A percentile compares a stretch with the other conserved stretches of the same genome.
phyloP scores from a whole-genome alignment of 2,888 invertebrate species.

The Diabrotica balteata region DNA sequence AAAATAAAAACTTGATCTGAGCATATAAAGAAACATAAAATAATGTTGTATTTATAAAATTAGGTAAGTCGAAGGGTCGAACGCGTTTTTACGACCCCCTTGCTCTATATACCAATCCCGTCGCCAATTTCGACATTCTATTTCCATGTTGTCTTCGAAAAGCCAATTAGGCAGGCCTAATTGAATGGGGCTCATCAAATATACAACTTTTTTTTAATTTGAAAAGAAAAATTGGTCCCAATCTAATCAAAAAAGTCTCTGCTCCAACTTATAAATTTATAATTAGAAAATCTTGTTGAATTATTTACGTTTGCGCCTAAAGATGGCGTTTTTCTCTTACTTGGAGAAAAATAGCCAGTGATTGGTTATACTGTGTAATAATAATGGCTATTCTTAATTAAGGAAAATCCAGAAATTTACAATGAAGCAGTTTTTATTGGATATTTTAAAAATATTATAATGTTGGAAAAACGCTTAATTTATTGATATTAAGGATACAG shows the following conservation, averaged over 20 bases:
- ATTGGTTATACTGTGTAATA: no score
- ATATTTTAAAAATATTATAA: no score
- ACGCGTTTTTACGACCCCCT: neutral
- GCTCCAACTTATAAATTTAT: constrained; percentile 53
- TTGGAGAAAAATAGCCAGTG: no score
- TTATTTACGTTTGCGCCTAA: constrained; percentile 35
- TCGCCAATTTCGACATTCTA: constrained; percentile 6
- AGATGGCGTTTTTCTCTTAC: constrained; percentile 3
- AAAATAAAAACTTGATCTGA: no score
- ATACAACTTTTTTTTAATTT: constrained; percentile 57
- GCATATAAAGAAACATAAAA: no score
- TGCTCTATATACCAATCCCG: constrained; percentile 1
- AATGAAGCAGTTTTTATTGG: no score
- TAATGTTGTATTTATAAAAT: no score
- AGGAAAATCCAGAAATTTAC: no score
- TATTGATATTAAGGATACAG: no score
- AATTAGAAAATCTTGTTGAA: constrained; percentile 46
- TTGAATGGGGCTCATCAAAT: constrained; percentile 56
- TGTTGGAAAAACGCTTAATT: no score
- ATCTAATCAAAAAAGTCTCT: constrained; percentile 55
- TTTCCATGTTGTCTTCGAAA: constrained; percentile 15
- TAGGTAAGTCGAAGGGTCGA: neutral
- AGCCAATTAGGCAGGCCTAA: constrained; percentile 45
- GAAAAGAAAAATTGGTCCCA: constrained; percentile 57
- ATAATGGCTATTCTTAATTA: no score